These are phyloP conservation scores for Platypus cylindrus DNA, from an alignment of 2,888 invertebrate species.

Conservation along the genomic window DNA sequence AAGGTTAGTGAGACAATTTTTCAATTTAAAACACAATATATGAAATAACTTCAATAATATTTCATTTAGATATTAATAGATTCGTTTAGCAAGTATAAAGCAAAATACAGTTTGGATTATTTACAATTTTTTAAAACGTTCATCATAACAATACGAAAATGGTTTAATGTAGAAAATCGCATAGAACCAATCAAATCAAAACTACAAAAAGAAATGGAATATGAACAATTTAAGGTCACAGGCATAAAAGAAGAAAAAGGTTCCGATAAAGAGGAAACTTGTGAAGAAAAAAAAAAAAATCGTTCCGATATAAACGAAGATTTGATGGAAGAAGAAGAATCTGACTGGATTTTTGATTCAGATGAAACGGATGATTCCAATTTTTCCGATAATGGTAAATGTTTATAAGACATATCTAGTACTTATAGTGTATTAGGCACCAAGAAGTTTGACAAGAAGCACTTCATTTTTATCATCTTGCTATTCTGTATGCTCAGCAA, in stretches of 20 bases:
- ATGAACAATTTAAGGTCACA: conserved; percentile 24
- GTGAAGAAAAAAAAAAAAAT: conserved; percentile 34
- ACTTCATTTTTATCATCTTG: too few species aligned
- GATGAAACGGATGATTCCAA: conserved; percentile 1
- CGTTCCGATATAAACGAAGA: too few species aligned
- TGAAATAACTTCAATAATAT: too few species aligned
- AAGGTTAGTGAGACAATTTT: conserved; percentile 41
- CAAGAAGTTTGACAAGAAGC: too few species aligned
- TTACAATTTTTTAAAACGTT: conserved; percentile 61
- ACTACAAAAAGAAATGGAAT: conserved; percentile 23
- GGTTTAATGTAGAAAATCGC: conserved; percentile 34
- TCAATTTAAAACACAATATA: too few species aligned
- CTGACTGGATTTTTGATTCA: too few species aligned
- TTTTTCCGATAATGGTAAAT: too few species aligned
- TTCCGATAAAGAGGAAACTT: conserved; percentile 34
- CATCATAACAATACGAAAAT: conserved; percentile 45
- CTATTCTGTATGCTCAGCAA: too few species aligned
- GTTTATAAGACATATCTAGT: too few species aligned
- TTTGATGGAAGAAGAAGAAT: conserved; percentile 20
- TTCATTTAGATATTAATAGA: conserved; percentile 43
- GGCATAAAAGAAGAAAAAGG: conserved; percentile 28
- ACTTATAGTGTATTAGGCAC: too few species aligned
- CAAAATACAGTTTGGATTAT: conserved; percentile 46
- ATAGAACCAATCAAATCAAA: conserved; percentile 25
- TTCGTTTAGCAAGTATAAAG: conserved; percentile 46